Evolutionary conservation across 1,140 invertebrate genomes (phyloP).

Genomic region (Littorina saxatilis): DNA sequence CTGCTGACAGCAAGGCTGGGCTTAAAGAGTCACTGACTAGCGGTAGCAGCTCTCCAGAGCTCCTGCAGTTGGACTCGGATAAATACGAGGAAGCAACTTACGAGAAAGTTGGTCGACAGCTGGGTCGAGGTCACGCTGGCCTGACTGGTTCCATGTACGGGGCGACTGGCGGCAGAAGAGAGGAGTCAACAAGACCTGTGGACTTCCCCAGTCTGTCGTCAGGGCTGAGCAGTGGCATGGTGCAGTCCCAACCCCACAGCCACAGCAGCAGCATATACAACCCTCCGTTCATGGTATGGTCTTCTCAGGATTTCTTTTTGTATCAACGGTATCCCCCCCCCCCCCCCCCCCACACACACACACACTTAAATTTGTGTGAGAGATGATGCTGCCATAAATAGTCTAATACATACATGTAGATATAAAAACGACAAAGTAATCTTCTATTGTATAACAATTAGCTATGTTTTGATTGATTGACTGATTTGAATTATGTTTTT

Average conservation of each 20-base stretch:
- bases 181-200: neutral
- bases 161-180: neutral
- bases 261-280: neutral
- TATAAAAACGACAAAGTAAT: too few species aligned
- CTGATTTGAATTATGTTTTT: too few species aligned
- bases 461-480: too few species aligned
- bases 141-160: conserved; percentile 13
- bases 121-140: neutral
- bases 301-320: too few species aligned
- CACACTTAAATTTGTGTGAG: too few species aligned
- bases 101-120: conserved; percentile 12
- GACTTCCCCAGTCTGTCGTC: conserved; percentile 36
- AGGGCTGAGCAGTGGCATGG: conserved; percentile 7
- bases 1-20: neutral
- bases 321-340: too few species aligned
- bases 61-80: conserved; percentile 33
- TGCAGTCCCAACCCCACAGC: neutral
- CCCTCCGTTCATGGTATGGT: conserved; percentile 1
- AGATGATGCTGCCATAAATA: too few species aligned
- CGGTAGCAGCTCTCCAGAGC: neutral
- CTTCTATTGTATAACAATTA: too few species aligned
- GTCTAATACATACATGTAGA: too few species aligned
- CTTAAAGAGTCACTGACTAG: neutral
- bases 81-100: conserved; percentile 32
- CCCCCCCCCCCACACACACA: too few species aligned